Base-by-base conservation (phyloP, 1,140 invertebrate genomes). In the Epicauta chinensis region DNA sequence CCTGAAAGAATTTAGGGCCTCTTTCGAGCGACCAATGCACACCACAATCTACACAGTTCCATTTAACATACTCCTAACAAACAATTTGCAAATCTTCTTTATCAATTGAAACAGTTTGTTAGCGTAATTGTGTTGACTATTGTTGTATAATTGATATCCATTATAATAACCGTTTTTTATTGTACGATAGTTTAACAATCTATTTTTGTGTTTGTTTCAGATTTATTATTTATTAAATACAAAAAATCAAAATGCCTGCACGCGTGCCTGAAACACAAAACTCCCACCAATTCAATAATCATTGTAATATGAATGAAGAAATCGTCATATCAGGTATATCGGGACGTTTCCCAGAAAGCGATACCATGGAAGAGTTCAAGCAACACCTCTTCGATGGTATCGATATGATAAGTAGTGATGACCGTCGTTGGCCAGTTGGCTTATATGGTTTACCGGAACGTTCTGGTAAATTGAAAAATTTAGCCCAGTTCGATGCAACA, bases 271-370 rank as follows among this genome's bases (percentile, higher is more conserved):
- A 74, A 42, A 62, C 73, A 48, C 56, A 70, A 37, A 70, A 73
- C 17, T 69, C 69, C 41, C 55, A 59, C 34, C 32, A 34, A 34
- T 34, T 34, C 1, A 34, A 11, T 7, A 23, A 23, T 7, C 4
- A 23, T 7, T 3, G 23, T 23, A 51, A 36, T 15, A 17, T 67
- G 16, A 61, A 59, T 35, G 86, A 91, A 45, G 90, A 93, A 38
- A 80, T 97, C 53, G 91, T 93, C 38, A 87, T 97, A 54, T 82
- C 82, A 43, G 94, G 94, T 31, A 81, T 97, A 61, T 93, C 91
- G 31, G 91, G 91, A 46, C 83, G 91, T 58, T 77, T 96, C 51
- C 93, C 94, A 0, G 88, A 96, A 68, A 92, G 87, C 34, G 78
- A 84, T 42, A 86, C 80, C 64, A 85, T 97, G 53, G 85, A 91